Base-by-base conservation (phyloP, 2,888 invertebrate genomes). In the Dryococelus australis region DNA sequence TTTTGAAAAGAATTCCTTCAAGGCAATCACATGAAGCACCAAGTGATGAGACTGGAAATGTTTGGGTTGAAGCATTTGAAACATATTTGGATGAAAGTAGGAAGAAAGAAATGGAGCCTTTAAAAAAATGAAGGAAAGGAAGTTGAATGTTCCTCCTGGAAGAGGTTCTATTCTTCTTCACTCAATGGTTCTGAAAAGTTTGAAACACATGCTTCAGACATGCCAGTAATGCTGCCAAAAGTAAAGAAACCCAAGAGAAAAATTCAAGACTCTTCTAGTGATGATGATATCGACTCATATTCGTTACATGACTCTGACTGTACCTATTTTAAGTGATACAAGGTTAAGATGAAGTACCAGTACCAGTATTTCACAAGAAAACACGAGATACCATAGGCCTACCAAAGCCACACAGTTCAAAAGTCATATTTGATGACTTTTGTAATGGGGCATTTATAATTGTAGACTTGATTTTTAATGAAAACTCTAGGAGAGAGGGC, bases 391-490 rank as follows among this genome's bases (percentile, higher is more conserved):
- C 27, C n/a, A 79, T 27, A 26, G 10, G 9, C 10, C n/a, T 27
- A 79, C 27, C 79, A n/a, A 27, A 27, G 43, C 83, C 83, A 27
- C 10, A 26, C 13, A 10, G 1, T 28, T 83, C 28, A 83, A 28
- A 26, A 20, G 83, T 83, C 4, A 26, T 9, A 35, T 28, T 83
- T 20, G 83, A 20, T 13, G 65, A 65, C 24, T 16, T 65, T 24
- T 12, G 24, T 20, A 5, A 5, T 13, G 65, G 24, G 16, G 65
- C 16, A 16, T 28, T 28, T 83, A 24, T 27, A 8, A 9, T 83
- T 83, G 83, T 83, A 9, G 43, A 83, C 10, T 28, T 83, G 27
- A 10, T 83, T 83, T 83, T 83, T 24, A 83, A 83, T 83, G 43
- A 26, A 83, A 83, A 83, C 28, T 26, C 83, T 26, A 83, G 26